Conservation (phyloP, 2,888 invertebrate species). For the Lasiommata megera region DNA sequence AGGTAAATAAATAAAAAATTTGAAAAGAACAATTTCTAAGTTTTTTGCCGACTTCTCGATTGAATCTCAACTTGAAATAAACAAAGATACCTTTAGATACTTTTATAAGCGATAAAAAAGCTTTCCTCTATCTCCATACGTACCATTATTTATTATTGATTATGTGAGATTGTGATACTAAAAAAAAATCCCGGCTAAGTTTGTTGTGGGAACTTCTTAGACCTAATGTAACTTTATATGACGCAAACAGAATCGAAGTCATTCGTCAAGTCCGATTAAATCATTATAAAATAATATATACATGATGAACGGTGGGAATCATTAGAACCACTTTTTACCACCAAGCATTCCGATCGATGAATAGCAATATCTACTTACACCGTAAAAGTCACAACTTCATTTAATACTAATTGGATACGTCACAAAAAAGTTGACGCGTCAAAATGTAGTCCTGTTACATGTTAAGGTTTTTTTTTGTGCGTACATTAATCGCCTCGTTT, state of each 20-base stretch:
- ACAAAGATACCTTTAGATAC: no score
- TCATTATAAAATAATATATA: neutral
- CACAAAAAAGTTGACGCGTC: neutral
- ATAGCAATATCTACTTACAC: neutral
- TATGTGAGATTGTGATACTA: no score
- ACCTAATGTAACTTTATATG: no score
- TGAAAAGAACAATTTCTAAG: no score
- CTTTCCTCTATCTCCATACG: no score
- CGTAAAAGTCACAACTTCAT: neutral
- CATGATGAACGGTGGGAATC: neutral
- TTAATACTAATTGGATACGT: neutral
- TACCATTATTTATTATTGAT: no score
- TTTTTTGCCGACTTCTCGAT: no score
- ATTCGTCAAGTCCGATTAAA: neutral
- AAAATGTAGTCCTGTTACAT: neutral
- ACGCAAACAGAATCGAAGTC: neutral
- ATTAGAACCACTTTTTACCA: neutral
- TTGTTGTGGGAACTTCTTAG: no score
- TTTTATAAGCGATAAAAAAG: no score
- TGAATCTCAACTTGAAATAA: no score
- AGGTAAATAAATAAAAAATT: no score
- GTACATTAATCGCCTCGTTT: conserved; percentile 11
- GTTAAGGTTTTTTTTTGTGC: neutral
- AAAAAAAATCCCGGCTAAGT: no score
- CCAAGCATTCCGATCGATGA: neutral